Base-by-base conservation (phyloP, 2,797 vertebrate genomes). In the Onychomys torridus region DNA sequence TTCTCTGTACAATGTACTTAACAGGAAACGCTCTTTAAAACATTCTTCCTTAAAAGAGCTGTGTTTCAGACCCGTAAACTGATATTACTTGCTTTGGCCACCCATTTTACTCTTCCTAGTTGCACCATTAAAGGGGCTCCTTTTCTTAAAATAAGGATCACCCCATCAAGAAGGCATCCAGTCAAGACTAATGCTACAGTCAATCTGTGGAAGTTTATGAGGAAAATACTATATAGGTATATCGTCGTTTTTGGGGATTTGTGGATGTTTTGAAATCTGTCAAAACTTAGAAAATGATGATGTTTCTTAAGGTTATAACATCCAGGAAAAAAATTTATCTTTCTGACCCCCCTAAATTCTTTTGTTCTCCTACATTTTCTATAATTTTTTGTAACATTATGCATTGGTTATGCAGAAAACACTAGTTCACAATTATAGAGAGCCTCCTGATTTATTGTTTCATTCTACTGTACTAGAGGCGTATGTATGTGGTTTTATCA, bases 281-380 rank as follows among this genome's bases (percentile, higher is more conserved):
- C 57, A 71, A 65, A 95, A 94, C 29, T 79, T 63, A 55, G 69
- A 32, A 94, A 73, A 65, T 85, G 10, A 25, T 88, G 23, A 13
- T 21, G 46, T 92, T 95, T 90, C n/a, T 95, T 94, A 75, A 69
- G n/a, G 13, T 81, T 92, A 40, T 91, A 29, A 34, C 92, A 84
- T 96, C 37, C 46, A 92, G 75, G 87, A 90, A 65, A 34, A 88
- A 0, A 63, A 0, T 88, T 95, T 87, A 63, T 37, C n/a, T 34
- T 61, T 93, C 81, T 92, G 63, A 65, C 57, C 55, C 37, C 37
- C 34, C 71, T 96, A 55, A 77, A 93, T 91, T 85, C 79, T 23
- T 19, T 93, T 86, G 52, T 29, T 91, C 5, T 79, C 19, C 71
- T 91, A 85, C 61, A 23, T 5, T 57, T 43, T 85, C 94, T 76